Evolutionary conservation across 2,888 invertebrate species (phyloP).

Genomic region (Drosophila koepferae): DNA sequence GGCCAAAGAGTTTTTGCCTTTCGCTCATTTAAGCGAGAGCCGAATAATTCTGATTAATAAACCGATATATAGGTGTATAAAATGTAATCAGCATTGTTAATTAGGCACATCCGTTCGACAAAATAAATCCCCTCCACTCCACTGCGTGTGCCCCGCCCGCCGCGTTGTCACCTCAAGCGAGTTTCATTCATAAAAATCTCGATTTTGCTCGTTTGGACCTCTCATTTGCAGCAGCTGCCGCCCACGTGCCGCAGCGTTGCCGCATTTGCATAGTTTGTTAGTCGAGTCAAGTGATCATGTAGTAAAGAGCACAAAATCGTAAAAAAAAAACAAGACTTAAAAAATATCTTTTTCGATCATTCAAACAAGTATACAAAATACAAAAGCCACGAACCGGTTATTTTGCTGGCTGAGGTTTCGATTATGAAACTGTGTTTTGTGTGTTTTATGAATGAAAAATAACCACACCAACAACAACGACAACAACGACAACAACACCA

Average conservation of each 20-base stretch:
- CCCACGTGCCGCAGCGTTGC: conserved; percentile 63
- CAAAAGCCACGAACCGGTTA: conserved; percentile 50
- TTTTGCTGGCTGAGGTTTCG: conserved; percentile 43
- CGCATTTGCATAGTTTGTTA: conserved; percentile 76
- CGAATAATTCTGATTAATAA: conserved; percentile 69
- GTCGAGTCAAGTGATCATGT: conserved; percentile 67
- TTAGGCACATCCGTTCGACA: conserved; percentile 72
- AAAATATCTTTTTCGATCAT: conserved; percentile 61
- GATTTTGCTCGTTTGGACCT: conserved; percentile 31
- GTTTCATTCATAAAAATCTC: conserved; percentile 74
- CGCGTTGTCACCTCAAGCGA: conserved; percentile 65
- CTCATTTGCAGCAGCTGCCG: conserved; percentile 51
- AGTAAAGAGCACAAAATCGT: conserved; percentile 74
- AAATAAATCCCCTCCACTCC: not conserved
- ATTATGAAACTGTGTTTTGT: conserved; percentile 65
- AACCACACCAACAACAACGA: conserved; percentile 11
- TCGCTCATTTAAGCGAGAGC: conserved; percentile 58
- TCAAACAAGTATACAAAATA: conserved; percentile 48
- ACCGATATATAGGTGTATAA: conserved; percentile 51
- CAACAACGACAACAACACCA: conserved; percentile 1
- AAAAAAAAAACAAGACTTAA: conserved; percentile 50
- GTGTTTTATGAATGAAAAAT: conserved; percentile 69
- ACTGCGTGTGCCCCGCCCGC: not conserved
- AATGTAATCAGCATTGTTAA: conserved; percentile 75
- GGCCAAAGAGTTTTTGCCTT: conserved; percentile 45